phyloP scores from a whole-genome alignment of 35 echinoderm and acorn worm species.

The Apostichopus californicus region DNA sequence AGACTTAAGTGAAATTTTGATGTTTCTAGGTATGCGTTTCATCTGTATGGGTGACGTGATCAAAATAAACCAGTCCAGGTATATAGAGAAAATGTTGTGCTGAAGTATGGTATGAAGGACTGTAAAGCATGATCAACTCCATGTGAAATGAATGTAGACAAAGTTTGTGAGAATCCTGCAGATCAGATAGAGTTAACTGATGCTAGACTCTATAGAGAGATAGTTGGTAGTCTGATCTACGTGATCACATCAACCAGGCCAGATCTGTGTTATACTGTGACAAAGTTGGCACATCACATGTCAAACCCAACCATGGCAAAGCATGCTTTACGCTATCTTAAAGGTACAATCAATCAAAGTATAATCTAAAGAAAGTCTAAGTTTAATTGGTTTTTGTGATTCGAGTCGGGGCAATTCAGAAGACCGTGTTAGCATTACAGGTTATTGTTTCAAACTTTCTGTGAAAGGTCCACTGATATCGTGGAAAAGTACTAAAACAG shows the following conservation, averaged over 20 bases:
- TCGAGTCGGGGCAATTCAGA: slow-evolving; percentile 35
- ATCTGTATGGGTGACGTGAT: too few relatives aligned
- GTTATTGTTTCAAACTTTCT: slow-evolving; percentile 50
- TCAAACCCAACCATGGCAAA: slow-evolving; percentile 48
- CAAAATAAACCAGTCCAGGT: too few relatives aligned
- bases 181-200: background rate
- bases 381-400: slow-evolving; percentile 55
- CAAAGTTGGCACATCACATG: slow-evolving; percentile 55
- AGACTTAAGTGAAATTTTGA: too few relatives aligned
- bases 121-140: too few relatives aligned
- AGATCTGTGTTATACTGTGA: slow-evolving; percentile 43
- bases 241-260: slow-evolving; percentile 48
- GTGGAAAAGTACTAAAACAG: slow-evolving; percentile 57
- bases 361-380: slow-evolving; percentile 36
- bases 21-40: too few relatives aligned
- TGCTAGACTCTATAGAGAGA: slow-evolving; percentile 38
- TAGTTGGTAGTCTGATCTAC: slow-evolving; percentile 58
- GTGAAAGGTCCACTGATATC: background rate
- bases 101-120: too few relatives aligned
- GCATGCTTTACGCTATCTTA: slow-evolving; percentile 57
- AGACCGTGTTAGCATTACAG: slow-evolving; percentile 44
- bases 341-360: slow-evolving; percentile 52
- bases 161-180: background rate
- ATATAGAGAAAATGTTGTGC: too few relatives aligned
- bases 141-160: slow-evolving; percentile 34